Conservation (phyloP, 1,140 invertebrate genomes). For the Bombyx mori region ASM3026992v2 NC_085128.1:6982501-6983000, state of each 20-base stretch:
- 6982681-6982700: constrained; percentile 52
- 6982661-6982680: constrained; percentile 13
- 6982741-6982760: constrained; percentile 52
- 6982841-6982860: no score
- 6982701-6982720: constrained; percentile 68
- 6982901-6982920: no score
- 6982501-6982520: no score
- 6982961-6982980: constrained; percentile 30
- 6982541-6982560: neutral
- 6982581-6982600: no score
- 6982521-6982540: neutral
- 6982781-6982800: constrained; percentile 36
- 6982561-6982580: no score
- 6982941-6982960: constrained; percentile 58
- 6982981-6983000: constrained; percentile 21
- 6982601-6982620: no score
- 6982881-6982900: no score
- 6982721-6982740: constrained; percentile 41
- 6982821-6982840: neutral
- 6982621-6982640: neutral
- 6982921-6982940: neutral
- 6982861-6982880: no score
- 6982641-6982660: neutral
- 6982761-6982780: constrained; percentile 61
- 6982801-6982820: constrained; percentile 17